Percentiles rank a stretch among this genome's conserved stretches.
Evolutionary conservation across 2,113 vertebrate genomes (phyloP).

Genomic region (Barnardius zonarius): DNA sequence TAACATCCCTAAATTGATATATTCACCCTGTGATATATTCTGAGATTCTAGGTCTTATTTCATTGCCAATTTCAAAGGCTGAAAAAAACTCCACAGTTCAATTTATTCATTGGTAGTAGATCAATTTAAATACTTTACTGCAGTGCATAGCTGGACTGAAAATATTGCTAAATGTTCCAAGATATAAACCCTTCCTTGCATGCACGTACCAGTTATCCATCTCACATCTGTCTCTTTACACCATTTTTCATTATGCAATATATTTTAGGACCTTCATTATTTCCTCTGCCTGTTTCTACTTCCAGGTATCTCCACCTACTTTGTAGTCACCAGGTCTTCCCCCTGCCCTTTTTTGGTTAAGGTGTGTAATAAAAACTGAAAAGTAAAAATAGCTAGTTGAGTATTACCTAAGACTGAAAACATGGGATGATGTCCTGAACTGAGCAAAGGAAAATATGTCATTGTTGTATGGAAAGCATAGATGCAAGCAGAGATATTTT

Average conservation of each 20-base stretch:
- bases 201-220: neutral
- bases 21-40: neutral
- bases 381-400: neutral
- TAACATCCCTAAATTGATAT: neutral
- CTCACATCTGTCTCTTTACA: neutral
- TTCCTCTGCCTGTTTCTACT: neutral
- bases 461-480: neutral
- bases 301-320: neutral
- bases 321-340: neutral
- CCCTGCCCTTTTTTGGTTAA: neutral
- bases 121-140: neutral
- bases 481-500: neutral
- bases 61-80: neutral
- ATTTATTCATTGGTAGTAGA: neutral
- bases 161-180: neutral
- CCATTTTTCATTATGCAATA: neutral
- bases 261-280: neutral
- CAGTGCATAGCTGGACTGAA: neutral
- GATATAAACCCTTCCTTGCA: neutral
- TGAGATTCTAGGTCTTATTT: neutral
- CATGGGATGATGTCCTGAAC: rapidly evolving
- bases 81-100: neutral
- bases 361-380: neutral
- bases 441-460: neutral
- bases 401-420: neutral